These are phyloP conservation scores for Pocillopora verrucosa DNA, from an alignment of 64 coral and sea anemone genomes.

Conservation along the genomic window DNA sequence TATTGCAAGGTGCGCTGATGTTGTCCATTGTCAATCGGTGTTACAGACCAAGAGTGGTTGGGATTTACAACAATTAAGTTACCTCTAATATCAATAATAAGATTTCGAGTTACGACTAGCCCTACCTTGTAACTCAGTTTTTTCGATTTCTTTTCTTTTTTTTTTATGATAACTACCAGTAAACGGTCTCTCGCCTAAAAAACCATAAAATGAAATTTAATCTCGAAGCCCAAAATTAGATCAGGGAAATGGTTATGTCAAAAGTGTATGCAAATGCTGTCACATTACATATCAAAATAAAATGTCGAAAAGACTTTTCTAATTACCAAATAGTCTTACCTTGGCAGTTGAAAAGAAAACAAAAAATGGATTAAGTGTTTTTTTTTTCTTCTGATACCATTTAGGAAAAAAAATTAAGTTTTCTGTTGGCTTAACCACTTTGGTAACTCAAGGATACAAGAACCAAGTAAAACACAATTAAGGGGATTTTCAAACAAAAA, in stretches of 20 bases:
- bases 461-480: too few relatives aligned
- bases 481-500: too few relatives aligned
- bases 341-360: neutral
- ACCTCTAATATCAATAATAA: too few relatives aligned
- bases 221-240: neutral
- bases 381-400: too few relatives aligned
- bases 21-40: too few relatives aligned
- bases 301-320: neutral
- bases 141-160: neutral
- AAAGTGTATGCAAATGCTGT: constrained; percentile 2
- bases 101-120: too few relatives aligned
- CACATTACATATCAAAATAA: neutral
- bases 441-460: too few relatives aligned
- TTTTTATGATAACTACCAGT: neutral
- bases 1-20: too few relatives aligned
- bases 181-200: neutral
- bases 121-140: neutral
- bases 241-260: neutral
- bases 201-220: neutral
- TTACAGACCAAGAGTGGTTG: too few relatives aligned
- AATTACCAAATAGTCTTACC: neutral
- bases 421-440: too few relatives aligned
- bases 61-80: too few relatives aligned
- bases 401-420: too few relatives aligned
- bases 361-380: neutral